Evolutionary conservation across 2,888 invertebrate genomes (phyloP).

Genomic region (Caradrina clavipalpis): DNA sequence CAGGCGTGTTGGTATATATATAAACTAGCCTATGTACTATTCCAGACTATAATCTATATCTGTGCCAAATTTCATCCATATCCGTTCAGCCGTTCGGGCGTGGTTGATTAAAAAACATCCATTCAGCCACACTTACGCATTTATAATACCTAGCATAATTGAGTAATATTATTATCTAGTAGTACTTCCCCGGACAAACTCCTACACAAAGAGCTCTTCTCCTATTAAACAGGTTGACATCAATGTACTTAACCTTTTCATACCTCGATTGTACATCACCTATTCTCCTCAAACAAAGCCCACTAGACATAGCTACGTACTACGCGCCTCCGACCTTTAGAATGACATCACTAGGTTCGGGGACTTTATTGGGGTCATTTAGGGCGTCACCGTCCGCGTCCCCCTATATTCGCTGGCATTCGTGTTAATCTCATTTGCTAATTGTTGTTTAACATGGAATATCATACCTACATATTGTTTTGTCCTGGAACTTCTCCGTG

Average conservation of each 20-base stretch:
- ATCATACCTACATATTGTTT: background rate
- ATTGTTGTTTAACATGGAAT: conserved; percentile 33
- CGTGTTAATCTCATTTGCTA: conserved; percentile 9
- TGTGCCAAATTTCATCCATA: too few relatives aligned
- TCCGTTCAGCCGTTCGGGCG: too few relatives aligned
- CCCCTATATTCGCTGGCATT: conserved; percentile 2
- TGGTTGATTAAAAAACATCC: too few relatives aligned
- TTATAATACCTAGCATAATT: too few relatives aligned
- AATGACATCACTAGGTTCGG: conserved; percentile 38
- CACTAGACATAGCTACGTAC: background rate
- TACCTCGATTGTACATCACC: background rate
- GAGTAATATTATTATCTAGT: too few relatives aligned
- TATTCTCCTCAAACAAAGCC: conserved; percentile 14
- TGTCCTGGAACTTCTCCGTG: too few relatives aligned
- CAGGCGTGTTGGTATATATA: too few relatives aligned
- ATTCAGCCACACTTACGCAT: too few relatives aligned
- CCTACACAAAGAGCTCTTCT: too few relatives aligned
- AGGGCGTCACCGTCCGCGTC: conserved; percentile 3
- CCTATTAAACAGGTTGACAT: background rate
- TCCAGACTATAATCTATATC: too few relatives aligned
- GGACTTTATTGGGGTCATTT: conserved; percentile 16
- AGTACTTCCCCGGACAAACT: too few relatives aligned
- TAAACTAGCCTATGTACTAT: too few relatives aligned
- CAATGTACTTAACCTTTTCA: conserved; percentile 17
- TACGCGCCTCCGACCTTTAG: conserved; percentile 16